Percentiles rank a stretch among this genome's conserved stretches.
These are phyloP conservation scores for Hemibagrus guttatus DNA, from an alignment of 2,797 vertebrate species.

Conservation along the genomic window DNA sequence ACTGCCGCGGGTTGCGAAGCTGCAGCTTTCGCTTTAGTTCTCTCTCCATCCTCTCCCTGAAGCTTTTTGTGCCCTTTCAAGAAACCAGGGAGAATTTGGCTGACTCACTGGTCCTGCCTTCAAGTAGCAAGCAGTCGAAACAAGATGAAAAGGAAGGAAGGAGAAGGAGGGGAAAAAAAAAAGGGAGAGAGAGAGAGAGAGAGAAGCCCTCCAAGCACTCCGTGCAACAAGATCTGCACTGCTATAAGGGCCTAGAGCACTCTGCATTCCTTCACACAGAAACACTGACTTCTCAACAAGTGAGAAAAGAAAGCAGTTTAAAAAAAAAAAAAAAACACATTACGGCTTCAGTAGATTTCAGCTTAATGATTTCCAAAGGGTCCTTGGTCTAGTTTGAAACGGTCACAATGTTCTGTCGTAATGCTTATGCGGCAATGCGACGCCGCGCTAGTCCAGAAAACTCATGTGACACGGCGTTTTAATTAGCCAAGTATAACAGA, in stretches of 20 bases:
- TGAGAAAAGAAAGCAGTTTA: background rate
- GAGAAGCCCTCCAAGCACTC: background rate
- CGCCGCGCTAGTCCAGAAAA: slow-evolving; percentile 40
- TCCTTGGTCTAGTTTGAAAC: slow-evolving; percentile 13
- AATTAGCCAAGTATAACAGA: slow-evolving; percentile 53
- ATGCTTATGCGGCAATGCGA: slow-evolving; percentile 20
- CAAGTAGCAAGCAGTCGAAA: slow-evolving; percentile 36
- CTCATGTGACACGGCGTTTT: slow-evolving; percentile 48
- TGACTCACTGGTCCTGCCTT: slow-evolving; percentile 41
- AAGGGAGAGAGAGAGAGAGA: slow-evolving; percentile 7
- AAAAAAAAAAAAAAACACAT: background rate
- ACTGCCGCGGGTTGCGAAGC: slow-evolving; percentile 57
- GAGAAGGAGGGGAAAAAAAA: background rate
- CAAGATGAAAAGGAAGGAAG: slow-evolving; percentile 7
- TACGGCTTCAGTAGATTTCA: background rate
- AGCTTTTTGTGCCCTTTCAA: slow-evolving; percentile 57
- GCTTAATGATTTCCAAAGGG: background rate
- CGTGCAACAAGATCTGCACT: background rate
- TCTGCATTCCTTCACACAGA: background rate
- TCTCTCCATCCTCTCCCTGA: slow-evolving; percentile 48
- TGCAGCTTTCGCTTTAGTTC: slow-evolving; percentile 48
- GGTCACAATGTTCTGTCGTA: background rate
- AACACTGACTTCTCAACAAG: background rate
- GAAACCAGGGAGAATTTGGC: slow-evolving; percentile 34
- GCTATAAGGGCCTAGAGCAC: background rate